Percentiles rank a stretch among this genome's conserved stretches.
Evolutionary conservation across 2,113 vertebrate species (phyloP).

Genomic region (Saiga tatarica): DNA sequence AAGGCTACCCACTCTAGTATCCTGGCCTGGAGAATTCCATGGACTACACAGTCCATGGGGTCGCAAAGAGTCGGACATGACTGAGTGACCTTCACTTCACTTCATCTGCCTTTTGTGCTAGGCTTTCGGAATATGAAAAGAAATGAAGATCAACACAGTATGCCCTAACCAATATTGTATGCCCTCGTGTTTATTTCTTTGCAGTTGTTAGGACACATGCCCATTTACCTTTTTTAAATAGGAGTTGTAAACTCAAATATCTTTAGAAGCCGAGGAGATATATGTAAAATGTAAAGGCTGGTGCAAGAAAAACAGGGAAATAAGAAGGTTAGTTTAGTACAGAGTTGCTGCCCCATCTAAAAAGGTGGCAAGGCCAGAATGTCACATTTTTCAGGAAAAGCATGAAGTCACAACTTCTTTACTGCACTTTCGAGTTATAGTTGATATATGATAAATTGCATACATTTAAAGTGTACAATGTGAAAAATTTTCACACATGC

Average conservation of each 20-base stretch:
- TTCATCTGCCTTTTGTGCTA: not conserved
- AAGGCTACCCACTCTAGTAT: not conserved
- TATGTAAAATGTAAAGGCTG: not conserved
- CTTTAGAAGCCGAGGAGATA: not conserved
- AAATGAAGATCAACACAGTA: not conserved
- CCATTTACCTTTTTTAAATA: not conserved
- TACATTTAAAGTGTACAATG: not conserved
- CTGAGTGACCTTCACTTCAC: not conserved
- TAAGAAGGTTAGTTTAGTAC: not conserved
- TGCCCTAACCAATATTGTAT: not conserved
- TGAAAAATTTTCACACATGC: not conserved
- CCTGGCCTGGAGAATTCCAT: not conserved
- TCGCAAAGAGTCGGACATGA: not conserved
- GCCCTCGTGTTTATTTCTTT: not conserved
- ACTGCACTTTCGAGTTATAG: not conserved
- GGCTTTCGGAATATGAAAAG: not conserved
- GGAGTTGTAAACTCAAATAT: not conserved
- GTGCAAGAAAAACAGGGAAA: not conserved
- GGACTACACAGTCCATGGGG: not conserved
- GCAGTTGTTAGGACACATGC: not conserved
- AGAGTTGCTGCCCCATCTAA: not conserved
- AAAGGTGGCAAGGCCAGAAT: not conserved
- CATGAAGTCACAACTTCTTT: not conserved
- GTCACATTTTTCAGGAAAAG: not conserved
- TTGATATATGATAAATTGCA: not conserved